Base-by-base conservation (phyloP, 2,113 vertebrate genomes). In the Pteruthius melanotis region DNA sequence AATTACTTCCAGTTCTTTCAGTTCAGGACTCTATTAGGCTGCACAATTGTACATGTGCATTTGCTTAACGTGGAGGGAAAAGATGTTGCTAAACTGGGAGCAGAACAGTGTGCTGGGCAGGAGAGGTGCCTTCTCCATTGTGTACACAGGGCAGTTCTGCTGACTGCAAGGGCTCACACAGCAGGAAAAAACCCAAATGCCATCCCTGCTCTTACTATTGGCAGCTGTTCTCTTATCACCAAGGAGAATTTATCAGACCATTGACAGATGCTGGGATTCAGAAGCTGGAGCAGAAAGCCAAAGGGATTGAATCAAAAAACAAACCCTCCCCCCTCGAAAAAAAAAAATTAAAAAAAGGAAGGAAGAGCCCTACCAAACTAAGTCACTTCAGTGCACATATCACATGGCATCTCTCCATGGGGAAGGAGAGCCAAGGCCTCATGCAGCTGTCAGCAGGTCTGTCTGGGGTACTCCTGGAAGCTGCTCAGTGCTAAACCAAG, bases 191-290 rank as follows among this genome's bases (percentile, higher is more conserved):
- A 83, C 90, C 95, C 93, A 97, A 96, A 93, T 87, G 80, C 88
- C 88, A 94, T 93, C 92, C 93, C 63, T 96, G 90, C 94, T 86
- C 95, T 76, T 69, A 82, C 87, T 96, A 86, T 91, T 98, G 97
- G 97, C 97, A 98, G 96, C 91, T 92, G 83, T 89, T 94, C 87
- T 94, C 89, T 54, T 92, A 97, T 85, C 96, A 97, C 96, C 96
- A 93, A 95, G 96, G 94, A 97, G 90, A 97, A 97, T 97, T 97
- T 97, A 97, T 94, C 30, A 65, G 94, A 90, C 96, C 93, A 96
- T 86, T 97, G 97, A 97, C 97, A 97, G 98, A 97, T 97, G 97
- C 97, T 96, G 96, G 97, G 93, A 97, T 96, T 97, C 97, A 96
- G 94, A 96, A 96, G 89, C 94, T 6, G 83, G 90, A 98, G 83